These are phyloP conservation scores for Amphimallon solstitiale DNA, from an alignment of 2,888 invertebrate species.

Conservation along the genomic window DNA sequence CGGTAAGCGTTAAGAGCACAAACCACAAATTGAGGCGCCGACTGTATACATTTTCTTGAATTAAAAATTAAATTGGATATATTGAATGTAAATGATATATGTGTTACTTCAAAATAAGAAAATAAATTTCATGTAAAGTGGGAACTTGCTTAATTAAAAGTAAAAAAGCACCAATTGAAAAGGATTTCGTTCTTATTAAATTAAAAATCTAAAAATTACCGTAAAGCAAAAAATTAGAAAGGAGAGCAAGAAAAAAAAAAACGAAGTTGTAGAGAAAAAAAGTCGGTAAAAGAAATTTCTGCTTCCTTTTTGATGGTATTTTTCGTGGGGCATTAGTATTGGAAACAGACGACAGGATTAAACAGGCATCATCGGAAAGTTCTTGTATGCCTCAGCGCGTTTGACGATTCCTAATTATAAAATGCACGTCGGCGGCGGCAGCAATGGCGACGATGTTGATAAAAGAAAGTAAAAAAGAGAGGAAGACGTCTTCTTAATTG, in stretches of 20 bases:
- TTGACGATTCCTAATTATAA: constrained; percentile 16
- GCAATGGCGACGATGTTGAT: background rate
- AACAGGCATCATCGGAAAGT: constrained; percentile 4
- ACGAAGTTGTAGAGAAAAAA: constrained; percentile 1
- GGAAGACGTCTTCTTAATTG: constrained; percentile 7
- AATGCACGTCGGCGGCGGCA: background rate
- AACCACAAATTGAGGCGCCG: no score
- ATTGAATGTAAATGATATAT: no score
- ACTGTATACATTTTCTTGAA: no score
- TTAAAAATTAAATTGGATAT: no score
- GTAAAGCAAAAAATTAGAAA: background rate
- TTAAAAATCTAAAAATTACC: background rate
- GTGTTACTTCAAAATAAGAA: no score
- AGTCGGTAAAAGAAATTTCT: background rate
- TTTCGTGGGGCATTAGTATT: background rate
- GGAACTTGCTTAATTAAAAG: no score
- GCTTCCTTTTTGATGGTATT: background rate
- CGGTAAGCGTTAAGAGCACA: no score
- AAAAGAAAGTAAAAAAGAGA: constrained; percentile 1
- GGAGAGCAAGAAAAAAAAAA: background rate
- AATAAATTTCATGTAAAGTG: no score
- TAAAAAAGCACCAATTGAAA: no score
- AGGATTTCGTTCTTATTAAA: background rate
- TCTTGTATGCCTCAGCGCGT: background rate
- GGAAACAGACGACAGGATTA: constrained; percentile 4